Percentiles rank a stretch among this genome's conserved stretches.
phyloP scores from a whole-genome alignment of 2,113 vertebrate genomes.

The cat (Felis catus) region F.catus_Fca126_mat1.0 CM031417.1:40497001-40497500 shows the following conservation, averaged over 20 bases:
- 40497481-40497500: too few relatives aligned
- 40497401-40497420: too few relatives aligned
- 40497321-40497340: too few relatives aligned
- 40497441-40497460: too few relatives aligned
- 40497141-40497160: neutral
- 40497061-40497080: neutral
- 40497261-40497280: neutral
- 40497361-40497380: too few relatives aligned
- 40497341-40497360: too few relatives aligned
- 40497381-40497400: too few relatives aligned
- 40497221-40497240: neutral
- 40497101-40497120: neutral
- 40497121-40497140: constrained; percentile 10
- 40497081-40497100: neutral
- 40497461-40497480: too few relatives aligned
- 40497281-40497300: constrained; percentile 13
- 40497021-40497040: constrained; percentile 36
- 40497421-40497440: too few relatives aligned
- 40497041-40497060: neutral
- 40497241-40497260: neutral
- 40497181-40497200: neutral
- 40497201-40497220: neutral
- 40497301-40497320: too few relatives aligned
- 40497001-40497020: neutral
- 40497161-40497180: neutral